Percentiles rank a stretch among this genome's conserved stretches.
These are phyloP conservation scores for Aplysia californica DNA, from an alignment of 1,140 invertebrate species.

Conservation along the genomic window DNA sequence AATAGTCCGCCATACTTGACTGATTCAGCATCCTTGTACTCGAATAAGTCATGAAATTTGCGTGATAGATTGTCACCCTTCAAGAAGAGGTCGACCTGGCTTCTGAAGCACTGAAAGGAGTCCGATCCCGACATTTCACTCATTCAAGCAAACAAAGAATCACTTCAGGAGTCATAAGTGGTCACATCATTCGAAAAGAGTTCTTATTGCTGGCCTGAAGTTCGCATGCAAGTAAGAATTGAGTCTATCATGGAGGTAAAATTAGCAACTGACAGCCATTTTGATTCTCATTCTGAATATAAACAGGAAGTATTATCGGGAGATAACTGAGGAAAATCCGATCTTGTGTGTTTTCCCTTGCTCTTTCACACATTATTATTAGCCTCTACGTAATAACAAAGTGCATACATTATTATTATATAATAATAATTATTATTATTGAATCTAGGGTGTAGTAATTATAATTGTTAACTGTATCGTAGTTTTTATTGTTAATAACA, in stretches of 20 bases:
- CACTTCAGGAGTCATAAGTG: neutral
- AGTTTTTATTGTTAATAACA: no score
- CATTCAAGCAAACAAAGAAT: neutral
- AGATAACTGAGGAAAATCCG: no score
- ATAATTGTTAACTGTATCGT: no score
- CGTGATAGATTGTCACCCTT: slow-evolving; percentile 44
- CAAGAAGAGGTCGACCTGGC: slow-evolving; percentile 51
- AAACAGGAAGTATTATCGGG: neutral
- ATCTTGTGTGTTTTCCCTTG: no score
- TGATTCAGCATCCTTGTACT: slow-evolving; percentile 37
- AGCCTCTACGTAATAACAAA: no score
- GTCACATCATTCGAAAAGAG: neutral
- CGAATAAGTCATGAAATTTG: slow-evolving; percentile 57
- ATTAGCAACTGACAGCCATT: neutral
- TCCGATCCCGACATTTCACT: neutral
- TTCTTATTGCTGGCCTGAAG: neutral
- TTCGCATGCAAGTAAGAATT: neutral
- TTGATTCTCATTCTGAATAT: neutral
- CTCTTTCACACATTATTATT: no score
- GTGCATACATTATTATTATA: no score
- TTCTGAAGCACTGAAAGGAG: slow-evolving; percentile 46
- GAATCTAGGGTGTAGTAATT: no score
- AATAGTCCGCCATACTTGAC: no score
- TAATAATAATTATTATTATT: no score
- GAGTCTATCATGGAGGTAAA: neutral